Base-by-base conservation (phyloP, 2,113 vertebrate genomes). In the Marmota flaviventris region DNA sequence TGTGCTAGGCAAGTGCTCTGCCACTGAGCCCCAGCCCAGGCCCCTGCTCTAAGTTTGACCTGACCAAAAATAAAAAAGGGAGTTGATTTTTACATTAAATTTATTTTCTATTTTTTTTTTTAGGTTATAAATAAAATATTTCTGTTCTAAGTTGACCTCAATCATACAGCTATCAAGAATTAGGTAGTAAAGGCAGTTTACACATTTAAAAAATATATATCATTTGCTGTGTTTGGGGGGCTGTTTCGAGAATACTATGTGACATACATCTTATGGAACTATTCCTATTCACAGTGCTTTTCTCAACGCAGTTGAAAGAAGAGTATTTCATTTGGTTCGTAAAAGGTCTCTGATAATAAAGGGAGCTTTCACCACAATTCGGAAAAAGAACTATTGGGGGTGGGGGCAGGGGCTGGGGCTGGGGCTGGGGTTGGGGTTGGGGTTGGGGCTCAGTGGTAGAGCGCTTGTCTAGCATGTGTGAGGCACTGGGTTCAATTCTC, bases 61-160 rank as follows among this genome's bases (percentile, higher is more conserved):
- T 72, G 42, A 90, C 5, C n/a, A 73, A 95, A 93, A 45, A 16
- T 45, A 86, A 89, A 94, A 51, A 83, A 32, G 16, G 16, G 17
- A 56, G 53, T 77, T 34, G 32, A 90, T 48, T 73, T 89, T 93
- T 63, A 82, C 63, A 79, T 85, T 72, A 76, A 91, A 75, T 78
- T 85, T 76, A 91, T 24, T 88, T 95, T 76, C 45, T 53, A 58
- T 39, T 89, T 91, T 45, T 89, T 91, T 45, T 45, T 79, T 91
- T 79, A 89, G 42, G 75, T 75, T 72, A 39, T 25, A 70, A 73
- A 24, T 79, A 69, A 89, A 91, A 70, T 45, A 69, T 37, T 0
- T 87, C 14, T 70, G 11, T 27, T 75, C 13, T 92, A 89, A 56
- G 87, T 34, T 81, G 53, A 67, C 27, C 17, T 72, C 81, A 87